A percentile compares a stretch with the other conserved stretches of the same genome.
These are phyloP conservation scores for Rhinoraja longicauda DNA, from an alignment of 2,797 vertebrate genomes.

Conservation along the genomic window DNA sequence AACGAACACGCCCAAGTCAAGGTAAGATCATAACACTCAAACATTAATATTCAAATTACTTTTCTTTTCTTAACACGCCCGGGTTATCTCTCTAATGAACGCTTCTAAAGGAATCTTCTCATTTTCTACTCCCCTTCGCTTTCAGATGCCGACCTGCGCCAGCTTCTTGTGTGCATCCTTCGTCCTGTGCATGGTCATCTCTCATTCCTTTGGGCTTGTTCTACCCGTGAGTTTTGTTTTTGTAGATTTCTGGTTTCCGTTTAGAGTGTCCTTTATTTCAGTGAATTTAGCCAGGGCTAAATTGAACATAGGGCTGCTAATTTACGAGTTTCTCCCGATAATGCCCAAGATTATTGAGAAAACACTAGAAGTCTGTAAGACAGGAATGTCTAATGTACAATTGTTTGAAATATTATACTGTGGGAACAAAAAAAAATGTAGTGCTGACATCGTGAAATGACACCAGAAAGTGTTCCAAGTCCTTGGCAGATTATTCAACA, in stretches of 20 bases:
- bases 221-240: constrained; percentile 66
- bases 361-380: not conserved
- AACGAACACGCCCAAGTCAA: not conserved
- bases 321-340: not conserved
- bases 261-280: not conserved
- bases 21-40: constrained; percentile 19
- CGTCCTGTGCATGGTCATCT: constrained; percentile 67
- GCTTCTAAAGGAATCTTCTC: not conserved
- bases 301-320: not conserved
- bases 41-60: not conserved
- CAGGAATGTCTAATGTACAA: not conserved
- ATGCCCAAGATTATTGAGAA: not conserved
- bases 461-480: not conserved
- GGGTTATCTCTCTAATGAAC: not conserved
- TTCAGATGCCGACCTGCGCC: constrained; percentile 76
- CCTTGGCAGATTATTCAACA: not conserved
- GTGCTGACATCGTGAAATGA: not conserved
- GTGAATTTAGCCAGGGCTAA: too few relatives aligned
- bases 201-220: constrained; percentile 70
- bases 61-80: not conserved
- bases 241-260: not conserved
- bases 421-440: not conserved
- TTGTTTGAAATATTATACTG: not conserved
- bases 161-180: constrained; percentile 67
- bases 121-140: not conserved